Percentiles rank a stretch among this genome's conserved stretches.
Conservation (phyloP, 2,888 invertebrate species). For the Antheraea assamensis region DNA sequence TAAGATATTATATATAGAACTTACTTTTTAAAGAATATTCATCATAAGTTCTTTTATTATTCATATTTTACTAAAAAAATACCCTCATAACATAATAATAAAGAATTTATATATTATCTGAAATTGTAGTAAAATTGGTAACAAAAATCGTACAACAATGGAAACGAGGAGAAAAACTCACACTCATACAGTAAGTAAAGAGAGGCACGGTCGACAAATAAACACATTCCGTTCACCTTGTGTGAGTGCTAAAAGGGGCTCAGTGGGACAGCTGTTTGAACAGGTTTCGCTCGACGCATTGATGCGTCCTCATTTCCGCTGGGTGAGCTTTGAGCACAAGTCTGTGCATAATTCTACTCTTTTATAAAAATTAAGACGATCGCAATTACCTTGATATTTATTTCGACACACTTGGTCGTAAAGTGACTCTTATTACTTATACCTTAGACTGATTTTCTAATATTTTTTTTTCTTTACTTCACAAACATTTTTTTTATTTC, state of each 20-base stretch:
- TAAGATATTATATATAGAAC: no score
- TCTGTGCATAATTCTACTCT: slow-evolving; percentile 24
- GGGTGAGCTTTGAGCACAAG: slow-evolving; percentile 26
- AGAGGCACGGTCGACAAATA: slow-evolving; percentile 36
- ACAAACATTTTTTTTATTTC: no score
- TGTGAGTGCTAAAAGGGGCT: slow-evolving; percentile 45
- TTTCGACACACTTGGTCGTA: not conserved
- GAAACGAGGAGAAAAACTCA: slow-evolving; percentile 40
- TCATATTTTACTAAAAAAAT: no score
- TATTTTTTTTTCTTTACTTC: no score
- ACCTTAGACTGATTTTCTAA: no score
- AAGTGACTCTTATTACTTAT: no score
- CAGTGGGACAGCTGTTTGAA: slow-evolving; percentile 52
- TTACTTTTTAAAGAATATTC: no score
- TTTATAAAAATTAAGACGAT: not conserved
- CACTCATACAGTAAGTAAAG: slow-evolving; percentile 44
- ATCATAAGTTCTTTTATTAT: no score
- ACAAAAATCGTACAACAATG: slow-evolving; percentile 33
- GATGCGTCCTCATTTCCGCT: slow-evolving; percentile 43
- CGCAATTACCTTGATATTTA: slow-evolving; percentile 16
- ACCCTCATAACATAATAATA: no score
- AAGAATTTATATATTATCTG: no score
- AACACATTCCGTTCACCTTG: slow-evolving; percentile 29
- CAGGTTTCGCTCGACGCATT: slow-evolving; percentile 45
- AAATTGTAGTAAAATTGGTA: not conserved